Conservation (phyloP, 53 echinoderm and acorn worm genomes). For the Holothuria scabra region DNA sequence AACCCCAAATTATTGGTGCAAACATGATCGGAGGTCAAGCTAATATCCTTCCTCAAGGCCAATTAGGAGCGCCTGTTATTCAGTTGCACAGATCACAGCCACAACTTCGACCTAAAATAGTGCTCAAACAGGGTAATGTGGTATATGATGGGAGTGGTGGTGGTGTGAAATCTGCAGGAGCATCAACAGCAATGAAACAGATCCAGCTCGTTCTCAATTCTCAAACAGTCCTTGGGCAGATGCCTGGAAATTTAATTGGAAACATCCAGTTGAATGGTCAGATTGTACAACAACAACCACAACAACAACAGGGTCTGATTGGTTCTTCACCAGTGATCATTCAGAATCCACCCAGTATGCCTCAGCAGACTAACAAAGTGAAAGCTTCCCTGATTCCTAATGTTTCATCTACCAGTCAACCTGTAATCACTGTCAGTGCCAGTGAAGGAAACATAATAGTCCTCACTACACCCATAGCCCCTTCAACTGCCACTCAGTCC, state of each 20-base stretch:
- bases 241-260: not conserved
- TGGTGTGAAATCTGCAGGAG: not conserved
- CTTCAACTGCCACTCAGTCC: slow-evolving; percentile 10
- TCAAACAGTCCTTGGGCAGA: slow-evolving; percentile 33
- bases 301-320: slow-evolving; percentile 16
- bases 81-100: slow-evolving; percentile 23
- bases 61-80: not conserved
- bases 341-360: slow-evolving; percentile 32
- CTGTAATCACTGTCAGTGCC: slow-evolving; percentile 90
- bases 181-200: slow-evolving; percentile 19
- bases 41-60: slow-evolving; percentile 13
- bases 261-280: slow-evolving; percentile 43
- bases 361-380: slow-evolving; percentile 27
- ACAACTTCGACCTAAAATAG: slow-evolving; percentile 27
- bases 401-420: slow-evolving; percentile 34
- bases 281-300: slow-evolving; percentile 40
- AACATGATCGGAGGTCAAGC: slow-evolving; percentile 20
- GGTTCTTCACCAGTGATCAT: slow-evolving; percentile 27
- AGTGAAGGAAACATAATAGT: slow-evolving; percentile 94
- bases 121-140: slow-evolving; percentile 10
- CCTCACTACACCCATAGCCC: slow-evolving; percentile 60
- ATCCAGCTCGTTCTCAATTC: slow-evolving; percentile 42
- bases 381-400: not conserved
- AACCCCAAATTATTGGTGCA: slow-evolving; percentile 15
- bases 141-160: slow-evolving; percentile 9